Base-by-base conservation (phyloP, 2,797 vertebrate species). In the Mormyrus hasselquistii region DNA sequence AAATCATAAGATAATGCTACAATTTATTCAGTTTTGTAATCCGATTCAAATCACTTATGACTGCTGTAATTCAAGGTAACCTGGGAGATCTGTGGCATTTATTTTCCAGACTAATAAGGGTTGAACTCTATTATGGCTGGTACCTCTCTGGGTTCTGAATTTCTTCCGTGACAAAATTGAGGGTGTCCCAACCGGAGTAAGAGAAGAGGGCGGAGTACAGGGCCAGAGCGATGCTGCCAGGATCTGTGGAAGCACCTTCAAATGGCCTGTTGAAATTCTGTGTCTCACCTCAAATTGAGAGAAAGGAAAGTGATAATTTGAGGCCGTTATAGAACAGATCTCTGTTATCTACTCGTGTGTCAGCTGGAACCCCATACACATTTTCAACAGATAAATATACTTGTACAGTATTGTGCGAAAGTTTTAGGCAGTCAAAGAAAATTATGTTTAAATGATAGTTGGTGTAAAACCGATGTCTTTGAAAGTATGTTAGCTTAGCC, bases 91-190 rank as follows among this genome's bases (percentile, higher is more conserved):
- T 22, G 82, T 0, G 50, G 82, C 3, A 50, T 84, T 22, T 34
- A 34, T 50, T 82, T 16, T 4, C 2, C 41, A 50, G 44, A 25
- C 44, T 50, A 50, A 50, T 22, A 50, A n/a, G 44, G 47, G n/a
- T 1, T 10, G 44, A 25, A 7, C 14, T 44, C 5, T n/a, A 19
- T 29, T 53, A 8, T 16, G 47, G 47, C 34, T 4, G 12, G 4
- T 92, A 98, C 97, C 96, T 97, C 88, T 97, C 90, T 0, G 97
- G 97, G 88, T 97, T 97, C 94, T 97, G 88, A 90, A 98, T 98
- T 93, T 98, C 97, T 92, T 98, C 97, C 0, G 97, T 97, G 89
- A 98, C 96, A 3, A 97, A 98, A 94, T 98, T 98, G 89, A 98
- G 95, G 0, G 96, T 97, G 90, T 98, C 97, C 97, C 97, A 97